Conservation (phyloP, 2,797 vertebrate species). For the Molossus molossus region DNA sequence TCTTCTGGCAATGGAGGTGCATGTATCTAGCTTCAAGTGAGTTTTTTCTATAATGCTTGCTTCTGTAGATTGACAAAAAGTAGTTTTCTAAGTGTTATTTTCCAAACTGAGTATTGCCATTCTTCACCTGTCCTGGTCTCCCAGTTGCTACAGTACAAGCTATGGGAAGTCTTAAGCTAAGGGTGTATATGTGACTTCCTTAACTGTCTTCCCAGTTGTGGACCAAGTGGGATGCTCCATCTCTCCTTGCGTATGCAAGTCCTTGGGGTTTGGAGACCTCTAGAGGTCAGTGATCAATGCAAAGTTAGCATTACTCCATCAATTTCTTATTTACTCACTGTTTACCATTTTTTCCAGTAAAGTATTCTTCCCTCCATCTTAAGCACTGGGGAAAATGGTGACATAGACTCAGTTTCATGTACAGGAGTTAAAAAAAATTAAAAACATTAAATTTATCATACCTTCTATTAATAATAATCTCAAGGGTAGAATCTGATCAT, state of each 20-base stretch:
- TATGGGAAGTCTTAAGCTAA: background rate
- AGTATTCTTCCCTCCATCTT: background rate
- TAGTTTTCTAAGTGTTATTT: slow-evolving; percentile 43
- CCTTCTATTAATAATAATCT: slow-evolving; percentile 23
- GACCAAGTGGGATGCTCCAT: background rate
- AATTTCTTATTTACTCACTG: background rate
- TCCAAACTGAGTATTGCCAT: background rate
- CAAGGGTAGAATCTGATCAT: slow-evolving; percentile 10
- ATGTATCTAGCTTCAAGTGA: background rate
- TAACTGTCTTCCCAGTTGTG: background rate
- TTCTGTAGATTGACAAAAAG: slow-evolving; percentile 50
- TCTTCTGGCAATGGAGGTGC: background rate
- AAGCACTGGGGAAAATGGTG: background rate
- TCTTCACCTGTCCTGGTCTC: background rate
- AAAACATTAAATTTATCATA: slow-evolving; percentile 43
- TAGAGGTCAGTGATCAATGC: background rate
- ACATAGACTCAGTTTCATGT: background rate
- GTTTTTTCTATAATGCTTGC: background rate
- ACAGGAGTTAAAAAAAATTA: background rate
- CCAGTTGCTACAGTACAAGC: background rate
- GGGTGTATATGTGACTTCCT: background rate
- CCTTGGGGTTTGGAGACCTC: background rate
- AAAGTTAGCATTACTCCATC: background rate
- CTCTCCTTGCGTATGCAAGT: background rate
- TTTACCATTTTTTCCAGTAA: background rate